Percentiles rank a stretch among this genome's conserved stretches.
These are phyloP conservation scores for Cydia amplana DNA, from an alignment of 1,140 invertebrate genomes.

Conservation along the genomic window DNA sequence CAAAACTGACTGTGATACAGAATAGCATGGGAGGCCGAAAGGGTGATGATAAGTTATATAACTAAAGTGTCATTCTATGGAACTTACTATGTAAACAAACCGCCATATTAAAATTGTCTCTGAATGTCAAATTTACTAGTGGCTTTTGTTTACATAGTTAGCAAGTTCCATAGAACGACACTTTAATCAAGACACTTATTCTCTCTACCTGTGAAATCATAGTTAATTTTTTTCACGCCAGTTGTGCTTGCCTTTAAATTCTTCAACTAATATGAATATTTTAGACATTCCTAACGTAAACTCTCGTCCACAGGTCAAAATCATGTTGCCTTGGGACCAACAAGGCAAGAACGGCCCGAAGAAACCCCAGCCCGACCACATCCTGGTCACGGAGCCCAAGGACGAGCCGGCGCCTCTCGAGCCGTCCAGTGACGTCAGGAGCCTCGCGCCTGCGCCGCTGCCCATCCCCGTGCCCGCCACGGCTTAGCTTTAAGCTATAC, in stretches of 20 bases:
- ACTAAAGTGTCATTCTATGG: too few species aligned
- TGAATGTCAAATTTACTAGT: too few species aligned
- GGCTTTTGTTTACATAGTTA: too few species aligned
- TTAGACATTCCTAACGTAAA: neutral
- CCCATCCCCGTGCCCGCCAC: slow-evolving; percentile 65
- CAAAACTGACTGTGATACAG: too few species aligned
- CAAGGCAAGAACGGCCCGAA: slow-evolving; percentile 98
- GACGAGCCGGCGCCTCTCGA: slow-evolving; percentile 85
- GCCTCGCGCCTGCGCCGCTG: slow-evolving; percentile 73
- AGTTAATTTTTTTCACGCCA: neutral
- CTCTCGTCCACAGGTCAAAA: slow-evolving; percentile 87
- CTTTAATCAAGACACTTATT: neutral
- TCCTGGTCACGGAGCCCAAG: slow-evolving; percentile 97
- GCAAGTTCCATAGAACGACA: too few species aligned
- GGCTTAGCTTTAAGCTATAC: slow-evolving; percentile 59
- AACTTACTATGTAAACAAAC: too few species aligned
- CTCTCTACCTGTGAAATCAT: neutral
- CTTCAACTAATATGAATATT: neutral
- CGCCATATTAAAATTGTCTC: too few species aligned
- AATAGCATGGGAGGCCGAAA: too few species aligned
- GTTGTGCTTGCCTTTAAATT: neutral
- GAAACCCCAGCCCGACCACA: slow-evolving; percentile 97
- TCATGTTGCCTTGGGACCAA: slow-evolving; percentile 99
- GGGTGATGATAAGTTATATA: neutral
- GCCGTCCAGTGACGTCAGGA: slow-evolving; percentile 84